Evolutionary conservation across 2,113 vertebrate species (phyloP).

Genomic region (Xiphophorus maculatus): DNA sequence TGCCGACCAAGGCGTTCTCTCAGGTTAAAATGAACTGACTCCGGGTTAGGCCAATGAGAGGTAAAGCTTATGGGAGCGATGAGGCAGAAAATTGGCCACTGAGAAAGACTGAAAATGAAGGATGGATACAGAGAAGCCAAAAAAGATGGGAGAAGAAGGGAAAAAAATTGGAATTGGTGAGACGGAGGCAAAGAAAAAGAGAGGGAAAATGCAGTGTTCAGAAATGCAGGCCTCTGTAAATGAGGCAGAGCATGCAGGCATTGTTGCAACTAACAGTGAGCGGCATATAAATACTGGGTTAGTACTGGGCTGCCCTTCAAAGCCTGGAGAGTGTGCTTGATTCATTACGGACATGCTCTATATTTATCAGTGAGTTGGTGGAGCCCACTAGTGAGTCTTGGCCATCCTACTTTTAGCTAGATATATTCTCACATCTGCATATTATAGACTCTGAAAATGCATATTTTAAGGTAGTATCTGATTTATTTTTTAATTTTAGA

Average conservation of each 20-base stretch:
- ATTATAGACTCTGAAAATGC: not conserved
- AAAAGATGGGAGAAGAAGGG: slow-evolving; percentile 12
- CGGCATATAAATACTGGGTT: slow-evolving; percentile 66
- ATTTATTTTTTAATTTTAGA: slow-evolving; percentile 12
- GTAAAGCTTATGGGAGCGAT: slow-evolving; percentile 76
- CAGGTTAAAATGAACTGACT: slow-evolving; percentile 72
- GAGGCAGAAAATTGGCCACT: slow-evolving; percentile 75
- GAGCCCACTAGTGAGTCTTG: slow-evolving; percentile 39
- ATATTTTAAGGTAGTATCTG: slow-evolving; percentile 12
- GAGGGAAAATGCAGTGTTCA: slow-evolving; percentile 48
- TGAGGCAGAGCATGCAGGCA: slow-evolving; percentile 66
- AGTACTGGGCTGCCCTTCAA: slow-evolving; percentile 64
- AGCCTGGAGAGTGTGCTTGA: slow-evolving; percentile 64
- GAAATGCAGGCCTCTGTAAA: slow-evolving; percentile 63
- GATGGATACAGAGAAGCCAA: slow-evolving; percentile 36
- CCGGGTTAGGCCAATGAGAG: slow-evolving; percentile 73
- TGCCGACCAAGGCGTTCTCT: slow-evolving; percentile 60
- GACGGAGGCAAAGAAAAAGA: slow-evolving; percentile 16
- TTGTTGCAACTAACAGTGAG: slow-evolving; percentile 63
- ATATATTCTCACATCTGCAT: slow-evolving; percentile 9
- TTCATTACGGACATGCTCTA: slow-evolving; percentile 66
- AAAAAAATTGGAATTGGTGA: slow-evolving; percentile 4
- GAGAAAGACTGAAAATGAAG: slow-evolving; percentile 43
- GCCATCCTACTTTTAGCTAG: slow-evolving; percentile 35
- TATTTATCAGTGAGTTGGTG: slow-evolving; percentile 68